A percentile compares a stretch with the other conserved stretches of the same genome.
Conservation (phyloP, 2,888 invertebrate genomes). For the Trissonchulus sp. region DNA sequence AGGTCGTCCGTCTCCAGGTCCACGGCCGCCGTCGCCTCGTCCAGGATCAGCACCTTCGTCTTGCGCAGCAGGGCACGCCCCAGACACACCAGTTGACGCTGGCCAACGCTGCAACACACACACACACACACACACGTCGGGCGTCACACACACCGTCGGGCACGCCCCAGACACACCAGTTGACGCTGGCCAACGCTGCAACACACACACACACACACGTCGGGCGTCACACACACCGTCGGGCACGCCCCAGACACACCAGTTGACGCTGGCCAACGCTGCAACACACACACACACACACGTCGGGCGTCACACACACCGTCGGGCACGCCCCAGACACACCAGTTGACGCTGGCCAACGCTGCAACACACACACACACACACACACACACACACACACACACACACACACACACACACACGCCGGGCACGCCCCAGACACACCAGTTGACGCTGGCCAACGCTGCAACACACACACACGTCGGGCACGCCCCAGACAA, state of each 20-base stretch:
- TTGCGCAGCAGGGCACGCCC: constrained; percentile 56
- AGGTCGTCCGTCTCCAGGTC: constrained; percentile 59
- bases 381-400: too few relatives aligned
- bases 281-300: constrained; percentile 64
- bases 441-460: constrained; percentile 81
- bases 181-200: constrained; percentile 86
- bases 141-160: too few relatives aligned
- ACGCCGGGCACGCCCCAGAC: constrained; percentile 79
- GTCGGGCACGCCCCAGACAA: too few relatives aligned
- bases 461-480: constrained; percentile 68
- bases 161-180: constrained; percentile 78
- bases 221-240: too few relatives aligned
- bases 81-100: constrained; percentile 57
- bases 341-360: constrained; percentile 83
- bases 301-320: too few relatives aligned
- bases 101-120: constrained; percentile 54
- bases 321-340: constrained; percentile 79
- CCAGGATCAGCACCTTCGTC: constrained; percentile 62
- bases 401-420: too few relatives aligned
- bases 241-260: constrained; percentile 77
- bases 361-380: constrained; percentile 70
- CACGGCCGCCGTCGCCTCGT: constrained; percentile 60
- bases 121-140: too few relatives aligned
- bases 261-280: constrained; percentile 84
- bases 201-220: too few relatives aligned